Evolutionary conservation across 2,888 invertebrate species (phyloP), one percentile per base, ranked within the genome.

Genomic region (Tineola bisselliella): DNA sequence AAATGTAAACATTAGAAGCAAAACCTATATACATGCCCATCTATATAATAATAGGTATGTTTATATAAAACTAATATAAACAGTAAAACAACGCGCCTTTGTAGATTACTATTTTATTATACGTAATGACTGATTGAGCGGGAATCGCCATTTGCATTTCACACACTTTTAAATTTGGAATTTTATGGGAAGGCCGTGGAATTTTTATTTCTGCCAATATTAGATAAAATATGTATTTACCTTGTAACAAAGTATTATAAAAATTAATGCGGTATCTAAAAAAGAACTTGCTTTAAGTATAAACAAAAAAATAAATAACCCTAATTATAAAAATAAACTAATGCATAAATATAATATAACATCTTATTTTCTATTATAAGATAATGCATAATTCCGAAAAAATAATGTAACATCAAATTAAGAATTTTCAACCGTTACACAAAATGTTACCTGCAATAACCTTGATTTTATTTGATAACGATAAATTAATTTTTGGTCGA

Each of bases 401-500:
- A n/a, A n/a, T n/a, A n/a, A n/a, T n/a, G n/a, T n/a, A n/a, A n/a
- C n/a, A n/a, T n/a, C n/a, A n/a, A n/a, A n/a, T n/a, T n/a, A n/a
- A n/a, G n/a, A n/a, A n/a, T n/a, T n/a, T n/a, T n/a, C n/a, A n/a
- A n/a, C n/a, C n/a, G n/a, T n/a, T n/a, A n/a, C n/a, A n/a, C n/a
- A n/a, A n/a, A n/a, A n/a, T n/a, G n/a, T n/a, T n/a, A 15, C 13
- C 15, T 48, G 48, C 48, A 48, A 48, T n/a, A 48, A 48, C 48
- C 48, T 48, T 48, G 48, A 48, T 48, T 48, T 48, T 13, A 48
- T 48, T 17, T 17, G 48, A 48, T 48, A 48, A 48, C 48, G 48
- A 48, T 48, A 48, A 48, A 48, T 48, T 8, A 48, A 48, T 48
- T 48, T 48, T 48, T 48, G 48, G 48, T 48, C 48, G 48, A 48